These are phyloP conservation scores for Galeruca laticollis DNA, from an alignment of 2,888 invertebrate genomes.

Conservation along the genomic window DNA sequence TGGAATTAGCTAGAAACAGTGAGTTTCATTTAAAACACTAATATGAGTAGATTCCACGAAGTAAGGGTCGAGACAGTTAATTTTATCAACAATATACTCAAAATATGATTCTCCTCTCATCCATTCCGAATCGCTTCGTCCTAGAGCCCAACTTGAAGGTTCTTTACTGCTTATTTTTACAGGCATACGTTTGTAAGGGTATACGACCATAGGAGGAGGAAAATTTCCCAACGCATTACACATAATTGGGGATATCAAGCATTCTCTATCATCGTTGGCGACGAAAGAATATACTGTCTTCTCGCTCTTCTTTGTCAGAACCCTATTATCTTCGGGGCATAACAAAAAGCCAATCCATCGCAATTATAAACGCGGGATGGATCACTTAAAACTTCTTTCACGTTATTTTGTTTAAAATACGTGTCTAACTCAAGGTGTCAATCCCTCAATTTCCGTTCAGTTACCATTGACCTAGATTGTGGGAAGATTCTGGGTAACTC, in stretches of 20 bases:
- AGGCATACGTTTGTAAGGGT: too few species aligned
- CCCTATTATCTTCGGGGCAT: too few species aligned
- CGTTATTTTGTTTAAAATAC: conserved; percentile 3
- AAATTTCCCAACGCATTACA: conserved; percentile 39
- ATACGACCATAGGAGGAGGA: conserved; percentile 25
- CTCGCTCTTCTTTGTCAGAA: conserved; percentile 26
- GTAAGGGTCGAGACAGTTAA: too few species aligned
- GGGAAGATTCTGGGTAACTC: background rate
- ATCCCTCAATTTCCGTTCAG: background rate
- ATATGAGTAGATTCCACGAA: too few species aligned
- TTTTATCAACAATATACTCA: conserved; percentile 61
- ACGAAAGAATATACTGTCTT: conserved; percentile 32
- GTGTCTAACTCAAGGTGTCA: background rate
- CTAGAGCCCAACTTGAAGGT: conserved; percentile 60
- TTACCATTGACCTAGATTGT: too few species aligned
- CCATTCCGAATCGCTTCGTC: conserved; percentile 61
- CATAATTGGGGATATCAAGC: conserved; percentile 31
- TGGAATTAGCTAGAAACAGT: too few species aligned
- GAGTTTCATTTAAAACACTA: too few species aligned
- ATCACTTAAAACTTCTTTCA: conserved; percentile 15
- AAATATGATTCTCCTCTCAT: conserved; percentile 63
- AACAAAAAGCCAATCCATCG: conserved; percentile 38
- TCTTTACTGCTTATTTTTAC: conserved; percentile 49
- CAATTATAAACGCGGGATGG: conserved; percentile 35
- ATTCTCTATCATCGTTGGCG: conserved; percentile 29